A percentile compares a stretch with the other conserved stretches of the same genome.
phyloP scores from a whole-genome alignment of 2,797 vertebrate genomes.

The Tokudaia muenninki region DNA sequence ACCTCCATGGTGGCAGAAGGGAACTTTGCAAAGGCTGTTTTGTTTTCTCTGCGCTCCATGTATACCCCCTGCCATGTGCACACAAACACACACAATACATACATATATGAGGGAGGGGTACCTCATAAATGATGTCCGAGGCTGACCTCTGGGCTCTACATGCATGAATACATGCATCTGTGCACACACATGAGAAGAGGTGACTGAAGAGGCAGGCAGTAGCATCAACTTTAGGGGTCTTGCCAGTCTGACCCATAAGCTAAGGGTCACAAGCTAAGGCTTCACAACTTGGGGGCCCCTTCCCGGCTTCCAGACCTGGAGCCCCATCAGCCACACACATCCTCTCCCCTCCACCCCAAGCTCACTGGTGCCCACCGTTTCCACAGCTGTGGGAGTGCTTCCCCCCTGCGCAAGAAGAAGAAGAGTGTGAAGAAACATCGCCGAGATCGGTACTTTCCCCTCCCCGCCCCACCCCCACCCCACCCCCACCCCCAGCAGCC shows the following conservation, averaged over 20 bases:
- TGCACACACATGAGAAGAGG: neutral
- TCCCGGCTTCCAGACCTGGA: neutral
- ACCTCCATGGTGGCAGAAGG: neutral
- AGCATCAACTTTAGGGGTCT: neutral
- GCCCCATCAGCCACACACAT: neutral
- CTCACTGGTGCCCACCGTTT: conserved; percentile 54
- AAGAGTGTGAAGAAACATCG: conserved; percentile 98
- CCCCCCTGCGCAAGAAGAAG: conserved; percentile 95
- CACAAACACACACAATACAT: neutral
- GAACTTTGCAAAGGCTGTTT: neutral
- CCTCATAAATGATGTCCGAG: neutral
- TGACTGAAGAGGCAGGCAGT: too few species aligned
- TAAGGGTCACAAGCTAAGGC: neutral
- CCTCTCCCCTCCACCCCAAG: neutral
- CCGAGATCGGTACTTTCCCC: conserved; percentile 93
- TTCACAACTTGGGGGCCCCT: conserved; percentile 26
- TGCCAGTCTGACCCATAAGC: neutral
- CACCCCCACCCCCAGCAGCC: neutral
- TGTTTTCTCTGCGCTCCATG: neutral
- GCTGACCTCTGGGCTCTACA: neutral
- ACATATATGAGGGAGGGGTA: neutral
- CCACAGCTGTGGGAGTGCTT: conserved; percentile 94
- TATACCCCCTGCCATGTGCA: neutral
- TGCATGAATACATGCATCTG: too few species aligned
- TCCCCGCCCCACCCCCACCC: neutral